These are phyloP conservation scores for Oreochromis mossambicus DNA, from an alignment of 2,797 vertebrate species.

Conservation along the genomic window DNA sequence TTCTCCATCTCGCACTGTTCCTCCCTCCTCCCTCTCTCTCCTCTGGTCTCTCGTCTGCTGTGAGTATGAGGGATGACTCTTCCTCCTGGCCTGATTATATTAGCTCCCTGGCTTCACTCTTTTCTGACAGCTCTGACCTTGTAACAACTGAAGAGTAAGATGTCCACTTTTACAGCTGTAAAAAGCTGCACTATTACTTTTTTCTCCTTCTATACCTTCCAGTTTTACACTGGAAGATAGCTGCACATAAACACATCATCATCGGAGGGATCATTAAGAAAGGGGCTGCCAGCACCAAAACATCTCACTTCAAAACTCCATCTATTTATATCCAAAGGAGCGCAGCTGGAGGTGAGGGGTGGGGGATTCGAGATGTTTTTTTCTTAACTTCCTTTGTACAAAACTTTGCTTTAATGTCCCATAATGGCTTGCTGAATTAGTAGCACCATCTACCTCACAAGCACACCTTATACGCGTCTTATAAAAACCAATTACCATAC, in stretches of 20 bases:
- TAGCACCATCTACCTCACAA: slow-evolving; percentile 33
- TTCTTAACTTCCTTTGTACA: background rate
- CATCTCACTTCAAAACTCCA: slow-evolving; percentile 28
- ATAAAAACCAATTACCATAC: slow-evolving; percentile 69
- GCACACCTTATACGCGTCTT: slow-evolving; percentile 60
- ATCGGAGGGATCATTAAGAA: slow-evolving; percentile 47
- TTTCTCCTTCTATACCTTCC: slow-evolving; percentile 23
- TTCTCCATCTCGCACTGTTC: slow-evolving; percentile 23
- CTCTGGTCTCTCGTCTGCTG: slow-evolving; percentile 14
- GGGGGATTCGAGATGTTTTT: background rate
- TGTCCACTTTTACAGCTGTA: slow-evolving; percentile 56
- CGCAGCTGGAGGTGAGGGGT: background rate
- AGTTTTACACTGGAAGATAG: slow-evolving; percentile 57
- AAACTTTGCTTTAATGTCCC: slow-evolving; percentile 27
- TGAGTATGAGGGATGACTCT: slow-evolving; percentile 61
- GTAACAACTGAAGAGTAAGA: slow-evolving; percentile 71
- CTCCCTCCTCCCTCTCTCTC: slow-evolving; percentile 5
- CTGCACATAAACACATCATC: slow-evolving; percentile 61
- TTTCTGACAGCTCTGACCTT: slow-evolving; percentile 72
- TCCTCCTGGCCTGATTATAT: slow-evolving; percentile 63
- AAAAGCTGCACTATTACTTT: slow-evolving; percentile 23
- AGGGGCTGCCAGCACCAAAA: slow-evolving; percentile 38
- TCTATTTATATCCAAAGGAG: slow-evolving; percentile 24
- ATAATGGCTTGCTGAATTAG: slow-evolving; percentile 18
- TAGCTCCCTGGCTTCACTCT: slow-evolving; percentile 59